Base-by-base conservation (phyloP, 2,888 invertebrate genomes). In the Eupithecia tripunctaria region DNA sequence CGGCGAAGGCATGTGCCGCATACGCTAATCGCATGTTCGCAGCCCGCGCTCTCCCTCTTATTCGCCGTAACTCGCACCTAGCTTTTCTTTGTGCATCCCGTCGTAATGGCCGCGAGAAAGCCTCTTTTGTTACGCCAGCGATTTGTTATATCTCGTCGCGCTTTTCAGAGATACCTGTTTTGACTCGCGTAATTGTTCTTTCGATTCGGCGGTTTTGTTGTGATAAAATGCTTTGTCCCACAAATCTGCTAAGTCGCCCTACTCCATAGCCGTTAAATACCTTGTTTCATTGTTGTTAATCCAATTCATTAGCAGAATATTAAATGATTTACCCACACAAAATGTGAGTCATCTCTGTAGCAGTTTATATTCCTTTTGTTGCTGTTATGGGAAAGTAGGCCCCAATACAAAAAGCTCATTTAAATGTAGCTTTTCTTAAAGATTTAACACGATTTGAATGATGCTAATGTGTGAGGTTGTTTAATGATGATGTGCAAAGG, bases 171-270 rank as follows among this genome's bases (percentile, higher is more conserved):
- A 91, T 90, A 93, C 90, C 91, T 89, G 89, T 90, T 93, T 92
- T 93, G 92, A 92, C 91, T 91, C 88, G 85, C 88, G 89, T 93
- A 91, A 94, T 94, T 94, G 94, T 94, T 94, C 92, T 93, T 93
- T 93, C 88, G 86, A 90, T 90, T 91, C 88, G 87, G 84, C 84
- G 88, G 91, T 91, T 93, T 92, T 92, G 90, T 92, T 93, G 89
- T 87, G 84, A 86, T 89, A 91, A 91, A 92, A 91, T 86, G 93
- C 94, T 94, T 94, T 94, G 92, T 94, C 93, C 92, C 90, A 88
- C 84, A 90, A 91, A 92, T 91, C 93, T 89, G 89, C 83, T 89
- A 89, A 91, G 88, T 86, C 87, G 85, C 82, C 85, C 85, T 86
- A 84, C 86, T 87, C 86, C 79, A 81, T 75, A 81, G 79, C 79